Conservation (phyloP, 2,797 vertebrate genomes). For the Discoglossus pictus region DNA sequence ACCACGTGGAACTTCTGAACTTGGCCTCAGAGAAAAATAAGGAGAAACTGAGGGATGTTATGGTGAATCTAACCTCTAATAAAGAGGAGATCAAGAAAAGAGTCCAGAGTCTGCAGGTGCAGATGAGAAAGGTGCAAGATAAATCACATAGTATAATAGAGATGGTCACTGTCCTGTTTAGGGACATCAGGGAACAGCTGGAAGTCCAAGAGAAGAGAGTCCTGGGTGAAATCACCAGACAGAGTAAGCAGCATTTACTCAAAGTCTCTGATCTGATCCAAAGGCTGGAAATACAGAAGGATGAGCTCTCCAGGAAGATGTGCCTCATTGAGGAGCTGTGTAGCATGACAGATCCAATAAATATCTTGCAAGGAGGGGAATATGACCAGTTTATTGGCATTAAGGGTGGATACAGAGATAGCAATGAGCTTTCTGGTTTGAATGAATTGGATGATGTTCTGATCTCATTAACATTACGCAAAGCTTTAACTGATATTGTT, state of each 20-base stretch:
- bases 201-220: background rate
- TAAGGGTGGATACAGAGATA: background rate
- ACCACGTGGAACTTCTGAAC: background rate
- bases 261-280: conserved; percentile 1
- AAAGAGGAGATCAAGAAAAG: background rate
- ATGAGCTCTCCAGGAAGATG: background rate
- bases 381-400: no score
- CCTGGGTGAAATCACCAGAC: background rate
- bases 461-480: background rate
- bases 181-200: background rate
- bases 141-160: background rate
- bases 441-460: background rate
- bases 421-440: no score
- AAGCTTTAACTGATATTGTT: background rate
- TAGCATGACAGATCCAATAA: background rate
- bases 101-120: background rate
- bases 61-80: background rate
- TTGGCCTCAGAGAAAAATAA: background rate
- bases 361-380: background rate
- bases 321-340: conserved; percentile 5
- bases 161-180: background rate
- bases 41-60: background rate
- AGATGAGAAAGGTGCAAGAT: background rate
- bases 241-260: background rate
- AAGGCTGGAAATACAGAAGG: background rate